phyloP scores from a whole-genome alignment of 2,888 invertebrate genomes.

The Drosophila borealis region DNA sequence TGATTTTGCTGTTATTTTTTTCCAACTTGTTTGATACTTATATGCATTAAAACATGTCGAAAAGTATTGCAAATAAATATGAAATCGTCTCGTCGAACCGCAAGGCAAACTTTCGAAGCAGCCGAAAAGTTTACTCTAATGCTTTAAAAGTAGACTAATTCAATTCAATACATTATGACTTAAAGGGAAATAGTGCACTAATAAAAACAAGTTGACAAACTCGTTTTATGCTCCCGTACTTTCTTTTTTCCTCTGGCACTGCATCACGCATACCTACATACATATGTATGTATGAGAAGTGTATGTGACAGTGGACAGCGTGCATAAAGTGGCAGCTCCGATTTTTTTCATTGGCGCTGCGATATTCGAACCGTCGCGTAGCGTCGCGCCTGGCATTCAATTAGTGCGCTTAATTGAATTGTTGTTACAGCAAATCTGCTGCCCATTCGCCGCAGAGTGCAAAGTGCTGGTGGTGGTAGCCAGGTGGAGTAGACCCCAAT shows the following conservation, averaged over 20 bases:
- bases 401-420: constrained; percentile 82
- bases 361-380: constrained; percentile 46
- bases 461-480: constrained; percentile 4
- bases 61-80: neutral
- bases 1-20: too few species aligned
- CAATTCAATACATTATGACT: neutral
- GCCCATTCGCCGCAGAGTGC: constrained; percentile 40
- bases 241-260: neutral
- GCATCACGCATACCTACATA: neutral
- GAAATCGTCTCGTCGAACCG: neutral
- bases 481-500: constrained; percentile 7
- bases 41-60: neutral
- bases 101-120: neutral
- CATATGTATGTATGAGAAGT: constrained; percentile 4
- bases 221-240: constrained; percentile 5
- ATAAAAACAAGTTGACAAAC: neutral
- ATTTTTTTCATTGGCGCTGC: constrained; percentile 21
- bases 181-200: neutral
- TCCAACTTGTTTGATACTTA: too few species aligned
- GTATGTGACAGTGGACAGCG: constrained; percentile 12
- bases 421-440: constrained; percentile 79
- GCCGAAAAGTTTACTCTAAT: neutral
- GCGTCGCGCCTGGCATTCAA: constrained; percentile 69
- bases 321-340: constrained; percentile 9
- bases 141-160: neutral